phyloP scores from a whole-genome alignment of 1,140 invertebrate species.

The Diachasma alloeum region DNA sequence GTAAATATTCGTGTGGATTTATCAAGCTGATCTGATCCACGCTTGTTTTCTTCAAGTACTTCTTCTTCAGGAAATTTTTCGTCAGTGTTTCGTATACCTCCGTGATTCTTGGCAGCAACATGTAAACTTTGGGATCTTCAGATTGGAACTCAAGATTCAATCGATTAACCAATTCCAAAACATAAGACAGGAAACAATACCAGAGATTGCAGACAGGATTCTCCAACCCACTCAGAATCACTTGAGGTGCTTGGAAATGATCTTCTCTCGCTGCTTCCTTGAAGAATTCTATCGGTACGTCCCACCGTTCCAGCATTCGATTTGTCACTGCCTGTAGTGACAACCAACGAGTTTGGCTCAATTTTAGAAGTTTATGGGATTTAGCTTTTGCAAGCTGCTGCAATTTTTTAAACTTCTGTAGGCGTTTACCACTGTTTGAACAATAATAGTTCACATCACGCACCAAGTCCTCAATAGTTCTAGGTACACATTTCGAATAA shows the following conservation, averaged over 20 bases:
- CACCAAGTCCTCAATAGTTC: conserved; percentile 32
- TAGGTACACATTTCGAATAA: conserved; percentile 44
- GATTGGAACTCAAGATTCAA: conserved; percentile 19
- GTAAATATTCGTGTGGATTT: conserved; percentile 9
- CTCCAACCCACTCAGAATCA: background rate
- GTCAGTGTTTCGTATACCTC: background rate
- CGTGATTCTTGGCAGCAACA: conserved; percentile 1
- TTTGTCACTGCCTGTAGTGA: background rate
- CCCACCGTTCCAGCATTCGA: background rate
- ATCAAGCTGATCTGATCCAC: background rate
- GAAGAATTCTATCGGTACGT: background rate
- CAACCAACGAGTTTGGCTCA: conserved; percentile 33
- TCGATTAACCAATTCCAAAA: conserved; percentile 8
- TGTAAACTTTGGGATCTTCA: background rate
- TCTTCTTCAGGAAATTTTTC: background rate
- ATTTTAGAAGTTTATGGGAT: no score
- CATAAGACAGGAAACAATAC: conserved; percentile 14
- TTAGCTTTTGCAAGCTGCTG: no score
- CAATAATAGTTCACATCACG: conserved; percentile 21
- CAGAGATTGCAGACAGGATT: background rate
- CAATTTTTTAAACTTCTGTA: no score
- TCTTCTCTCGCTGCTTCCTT: background rate
- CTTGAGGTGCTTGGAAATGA: background rate
- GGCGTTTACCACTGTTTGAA: no score
- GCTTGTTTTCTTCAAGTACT: background rate